Evolutionary conservation across 2,888 invertebrate genomes (phyloP), one percentile per base, ranked within the genome.

Genomic region (Andrena trimmerana): DNA sequence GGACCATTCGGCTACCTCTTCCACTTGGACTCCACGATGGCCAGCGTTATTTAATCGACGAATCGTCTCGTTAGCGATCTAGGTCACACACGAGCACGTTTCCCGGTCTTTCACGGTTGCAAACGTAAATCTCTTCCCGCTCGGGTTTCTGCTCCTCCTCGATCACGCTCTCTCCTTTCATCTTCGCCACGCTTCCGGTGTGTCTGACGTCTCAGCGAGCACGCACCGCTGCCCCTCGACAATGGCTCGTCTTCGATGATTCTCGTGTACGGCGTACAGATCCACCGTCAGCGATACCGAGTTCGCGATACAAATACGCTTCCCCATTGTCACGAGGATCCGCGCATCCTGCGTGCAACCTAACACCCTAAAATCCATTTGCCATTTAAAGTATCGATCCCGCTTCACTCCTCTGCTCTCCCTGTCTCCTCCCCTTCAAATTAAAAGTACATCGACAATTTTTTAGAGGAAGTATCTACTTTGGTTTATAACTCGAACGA

Each of bases 211-310:
- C 85, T 63, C 81, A 63, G 81, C 68, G 78, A 86, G 67, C 81
- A 87, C 89, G 90, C 90, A 83, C 78, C 90, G 86, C 80, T 90
- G 89, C 88, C 60, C 71, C 63, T 36, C 84, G 72, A 90, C 90
- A 90, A 90, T 90, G 83, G 85, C 77, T 73, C 69, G 54, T 77
- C 84, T 87, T 82, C 80, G 72, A 75, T 82, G 59, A 71, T 69
- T 84, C 63, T 62, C 68, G 75, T 80, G 69, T 81, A 77, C 42
- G 42, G 4, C 73, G 69, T 48, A 80, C 70, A 76, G 89, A 88
- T 88, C 42, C 59, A 76, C 27, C 72, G 77, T 78, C 72, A 29
- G 36, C 68, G 89, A 87, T 89, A 87, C 72, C 71, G 57, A 80
- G 65, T 50, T 50, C 60, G 63, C 72, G 31, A 33, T 42, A 67